phyloP scores from a whole-genome alignment of 2,797 vertebrate genomes.

The Echeneis naucrates region DNA sequence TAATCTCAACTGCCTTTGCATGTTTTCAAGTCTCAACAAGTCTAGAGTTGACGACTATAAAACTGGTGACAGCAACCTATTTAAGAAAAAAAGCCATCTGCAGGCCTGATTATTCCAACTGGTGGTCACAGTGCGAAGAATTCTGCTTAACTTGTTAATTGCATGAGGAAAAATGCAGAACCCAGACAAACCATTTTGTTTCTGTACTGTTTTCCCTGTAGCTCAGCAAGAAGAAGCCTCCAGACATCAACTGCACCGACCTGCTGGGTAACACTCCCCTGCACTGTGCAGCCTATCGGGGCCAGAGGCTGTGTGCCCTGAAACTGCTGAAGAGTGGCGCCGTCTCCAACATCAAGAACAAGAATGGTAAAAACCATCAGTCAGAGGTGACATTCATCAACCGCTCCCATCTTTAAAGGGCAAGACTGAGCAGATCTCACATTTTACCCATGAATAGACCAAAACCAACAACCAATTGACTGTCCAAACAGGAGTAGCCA shows the following conservation, averaged over 20 bases:
- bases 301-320: constrained; percentile 91
- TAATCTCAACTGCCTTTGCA: background rate
- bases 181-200: constrained; percentile 24
- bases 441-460: background rate
- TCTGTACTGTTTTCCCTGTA: constrained; percentile 59
- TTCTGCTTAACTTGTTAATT: constrained; percentile 7
- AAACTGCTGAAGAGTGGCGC: constrained; percentile 93
- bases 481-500: background rate
- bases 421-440: background rate
- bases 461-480: constrained; percentile 9
- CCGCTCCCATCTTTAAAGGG: background rate
- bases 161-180: background rate
- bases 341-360: constrained; percentile 88
- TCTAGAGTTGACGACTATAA: background rate
- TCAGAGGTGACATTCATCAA: constrained; percentile 1
- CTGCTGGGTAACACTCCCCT: constrained; percentile 95
- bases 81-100: background rate
- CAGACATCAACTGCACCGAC: constrained; percentile 92
- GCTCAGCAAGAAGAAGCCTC: constrained; percentile 91
- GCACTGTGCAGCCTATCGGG: constrained; percentile 95
- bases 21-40: constrained; percentile 11
- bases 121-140: constrained; percentile 20
- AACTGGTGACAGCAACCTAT: constrained; percentile 7
- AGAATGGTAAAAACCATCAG: constrained; percentile 85
- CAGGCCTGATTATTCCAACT: background rate